Conservation (phyloP, 2,888 invertebrate species). For the Phragmatobia fuliginosa region DNA sequence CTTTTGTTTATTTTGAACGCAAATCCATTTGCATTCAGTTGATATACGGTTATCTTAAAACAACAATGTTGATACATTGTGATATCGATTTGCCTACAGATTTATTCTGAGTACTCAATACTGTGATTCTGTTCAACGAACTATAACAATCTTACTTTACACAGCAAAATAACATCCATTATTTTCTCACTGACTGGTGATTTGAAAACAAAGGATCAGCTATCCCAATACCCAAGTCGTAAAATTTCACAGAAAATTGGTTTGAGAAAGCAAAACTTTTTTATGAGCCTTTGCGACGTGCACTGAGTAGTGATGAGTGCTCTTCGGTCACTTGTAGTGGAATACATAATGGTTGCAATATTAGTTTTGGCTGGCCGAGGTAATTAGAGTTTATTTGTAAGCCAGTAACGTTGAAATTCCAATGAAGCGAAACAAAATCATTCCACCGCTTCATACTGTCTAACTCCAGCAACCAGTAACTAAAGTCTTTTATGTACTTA, state of each 20-base stretch:
- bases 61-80: background rate
- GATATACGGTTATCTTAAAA: background rate
- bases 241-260: constrained; percentile 44
- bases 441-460: background rate
- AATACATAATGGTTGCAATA: constrained; percentile 11
- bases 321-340: constrained; percentile 21
- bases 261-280: constrained; percentile 39
- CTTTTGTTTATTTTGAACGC: background rate
- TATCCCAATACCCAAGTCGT: constrained; percentile 31
- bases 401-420: background rate
- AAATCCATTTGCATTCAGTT: background rate
- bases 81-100: constrained; percentile 2
- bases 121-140: background rate
- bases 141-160: constrained; percentile 7
- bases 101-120: background rate
- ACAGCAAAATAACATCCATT: constrained; percentile 12
- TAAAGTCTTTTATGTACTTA: background rate
- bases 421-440: background rate
- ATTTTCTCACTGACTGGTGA: constrained; percentile 9
- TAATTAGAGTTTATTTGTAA: background rate
- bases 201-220: constrained; percentile 20
- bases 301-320: constrained; percentile 29
- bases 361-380: background rate
- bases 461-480: background rate
- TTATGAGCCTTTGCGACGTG: constrained; percentile 37